These are phyloP conservation scores for Globia sparganii DNA, from an alignment of 2,888 invertebrate species.

Conservation along the genomic window DNA sequence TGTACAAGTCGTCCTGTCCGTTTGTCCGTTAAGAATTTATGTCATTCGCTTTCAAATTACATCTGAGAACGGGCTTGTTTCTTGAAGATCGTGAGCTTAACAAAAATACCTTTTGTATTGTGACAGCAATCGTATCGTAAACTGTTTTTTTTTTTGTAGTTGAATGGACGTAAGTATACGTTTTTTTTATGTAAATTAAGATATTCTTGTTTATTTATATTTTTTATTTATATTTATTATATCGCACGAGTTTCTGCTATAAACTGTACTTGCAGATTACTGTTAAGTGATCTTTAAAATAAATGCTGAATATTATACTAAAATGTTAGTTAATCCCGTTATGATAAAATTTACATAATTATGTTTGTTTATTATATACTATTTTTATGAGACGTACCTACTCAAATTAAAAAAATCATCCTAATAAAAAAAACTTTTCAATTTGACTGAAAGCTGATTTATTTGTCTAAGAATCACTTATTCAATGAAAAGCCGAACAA, in stretches of 20 bases:
- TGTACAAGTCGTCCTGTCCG: slow-evolving; percentile 67
- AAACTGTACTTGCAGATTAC: slow-evolving; percentile 6
- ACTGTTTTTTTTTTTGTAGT: slow-evolving; percentile 42
- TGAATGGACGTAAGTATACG: slow-evolving; percentile 1
- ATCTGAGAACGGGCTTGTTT: slow-evolving; percentile 54
- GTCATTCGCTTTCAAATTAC: slow-evolving; percentile 71
- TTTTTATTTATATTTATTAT: slow-evolving; percentile 16
- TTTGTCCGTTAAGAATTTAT: slow-evolving; percentile 72
- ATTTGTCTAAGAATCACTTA: neutral
- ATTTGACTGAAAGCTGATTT: neutral
- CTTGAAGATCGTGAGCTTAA: slow-evolving; percentile 60
- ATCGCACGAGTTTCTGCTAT: neutral
- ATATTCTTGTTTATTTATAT: slow-evolving; percentile 28
- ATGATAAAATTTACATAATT: neutral
- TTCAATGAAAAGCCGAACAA: neutral
- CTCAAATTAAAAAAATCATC: neutral
- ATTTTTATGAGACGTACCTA: neutral
- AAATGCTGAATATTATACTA: neutral
- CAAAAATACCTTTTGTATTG: slow-evolving; percentile 65
- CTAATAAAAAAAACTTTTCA: neutral
- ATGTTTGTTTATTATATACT: neutral
- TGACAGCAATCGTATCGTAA: slow-evolving; percentile 61
- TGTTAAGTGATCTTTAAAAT: neutral
- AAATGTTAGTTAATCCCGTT: neutral
- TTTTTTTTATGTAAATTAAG: slow-evolving; percentile 41